Conservation (phyloP, 2,113 vertebrate species). For the Protobothrops flavoviridis region DNA sequence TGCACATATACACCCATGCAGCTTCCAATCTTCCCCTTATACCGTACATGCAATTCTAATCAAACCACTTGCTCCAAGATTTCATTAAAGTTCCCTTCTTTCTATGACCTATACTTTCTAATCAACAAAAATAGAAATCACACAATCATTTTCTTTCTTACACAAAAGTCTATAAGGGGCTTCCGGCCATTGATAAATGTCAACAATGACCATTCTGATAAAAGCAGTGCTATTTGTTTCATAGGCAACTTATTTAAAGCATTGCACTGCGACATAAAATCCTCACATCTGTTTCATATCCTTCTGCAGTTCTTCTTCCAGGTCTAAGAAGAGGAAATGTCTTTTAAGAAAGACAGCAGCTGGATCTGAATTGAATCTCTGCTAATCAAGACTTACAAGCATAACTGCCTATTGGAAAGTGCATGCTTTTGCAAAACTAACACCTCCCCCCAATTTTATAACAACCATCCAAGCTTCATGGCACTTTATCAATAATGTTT, state of each 20-base stretch:
- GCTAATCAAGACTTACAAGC: neutral
- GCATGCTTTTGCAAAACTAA: neutral
- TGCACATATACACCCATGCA: neutral
- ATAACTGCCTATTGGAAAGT: neutral
- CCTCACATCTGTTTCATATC: neutral
- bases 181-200: neutral
- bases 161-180: neutral
- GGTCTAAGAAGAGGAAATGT: neutral
- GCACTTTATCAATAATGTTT: neutral
- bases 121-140: neutral
- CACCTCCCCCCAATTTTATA: neutral
- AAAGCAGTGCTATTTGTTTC: neutral
- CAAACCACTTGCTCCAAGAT: neutral
- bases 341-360: neutral
- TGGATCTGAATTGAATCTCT: neutral
- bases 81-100: neutral
- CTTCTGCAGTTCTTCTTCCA: neutral
- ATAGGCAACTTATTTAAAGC: neutral
- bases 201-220: neutral
- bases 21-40: neutral
- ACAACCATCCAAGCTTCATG: neutral
- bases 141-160: neutral
- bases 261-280: neutral
- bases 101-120: neutral
- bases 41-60: neutral